Evolutionary conservation across 2,113 vertebrate genomes (phyloP).

Genomic region (Trematocara variabile): DNA sequence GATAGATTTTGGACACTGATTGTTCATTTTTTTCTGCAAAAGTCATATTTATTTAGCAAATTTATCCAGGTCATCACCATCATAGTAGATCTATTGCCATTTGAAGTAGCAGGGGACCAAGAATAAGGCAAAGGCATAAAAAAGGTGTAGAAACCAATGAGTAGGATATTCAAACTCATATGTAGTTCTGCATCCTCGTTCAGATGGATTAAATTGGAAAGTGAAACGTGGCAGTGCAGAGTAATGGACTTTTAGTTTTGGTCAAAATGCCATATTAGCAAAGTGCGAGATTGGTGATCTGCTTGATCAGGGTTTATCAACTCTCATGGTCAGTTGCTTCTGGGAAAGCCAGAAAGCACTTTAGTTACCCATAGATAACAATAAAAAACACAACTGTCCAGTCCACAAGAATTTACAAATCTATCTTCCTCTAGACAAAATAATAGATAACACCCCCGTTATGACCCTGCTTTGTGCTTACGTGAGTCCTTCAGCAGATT

Average conservation of each 20-base stretch:
- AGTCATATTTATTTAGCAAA: not conserved
- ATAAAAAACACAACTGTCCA: not conserved
- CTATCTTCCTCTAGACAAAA: not conserved
- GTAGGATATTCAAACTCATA: not conserved
- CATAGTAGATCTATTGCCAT: not conserved
- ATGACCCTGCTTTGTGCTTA: not conserved
- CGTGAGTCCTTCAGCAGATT: not conserved
- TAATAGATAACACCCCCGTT: not conserved
- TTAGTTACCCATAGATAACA: not conserved
- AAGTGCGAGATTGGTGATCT: not conserved
- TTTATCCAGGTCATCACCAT: not conserved
- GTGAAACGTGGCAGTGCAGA: not conserved
- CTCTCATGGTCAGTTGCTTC: slow-evolving; percentile 15
- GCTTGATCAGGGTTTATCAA: not conserved
- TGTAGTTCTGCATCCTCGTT: not conserved
- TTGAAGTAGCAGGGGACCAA: not conserved
- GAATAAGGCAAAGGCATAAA: not conserved
- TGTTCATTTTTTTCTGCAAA: not conserved
- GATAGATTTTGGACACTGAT: not conserved
- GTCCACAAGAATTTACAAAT: not conserved
- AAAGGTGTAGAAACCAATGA: not conserved
- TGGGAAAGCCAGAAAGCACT: not conserved
- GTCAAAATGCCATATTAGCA: not conserved
- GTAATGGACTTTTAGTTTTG: not conserved
- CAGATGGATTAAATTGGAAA: not conserved